A percentile compares a stretch with the other conserved stretches of the same genome.
Conservation (phyloP, 2,113 vertebrate species). For the Antechinus stuartii region DNA sequence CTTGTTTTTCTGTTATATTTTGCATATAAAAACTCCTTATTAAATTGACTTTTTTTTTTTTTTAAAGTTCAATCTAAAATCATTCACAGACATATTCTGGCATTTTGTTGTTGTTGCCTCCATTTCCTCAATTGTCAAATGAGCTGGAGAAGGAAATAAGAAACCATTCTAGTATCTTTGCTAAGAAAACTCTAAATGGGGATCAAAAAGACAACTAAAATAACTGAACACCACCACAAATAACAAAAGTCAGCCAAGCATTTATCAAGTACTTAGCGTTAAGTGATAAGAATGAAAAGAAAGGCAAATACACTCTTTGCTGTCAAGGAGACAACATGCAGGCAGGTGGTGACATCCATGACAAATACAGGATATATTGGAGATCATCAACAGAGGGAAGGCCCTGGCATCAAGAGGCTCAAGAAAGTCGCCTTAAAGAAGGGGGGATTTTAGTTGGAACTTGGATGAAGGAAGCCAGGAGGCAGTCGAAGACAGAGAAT, state of each 20-base stretch:
- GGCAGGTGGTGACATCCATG: neutral
- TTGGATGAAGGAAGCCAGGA: neutral
- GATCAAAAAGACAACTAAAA: neutral
- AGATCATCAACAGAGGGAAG: neutral
- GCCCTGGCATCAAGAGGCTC: neutral
- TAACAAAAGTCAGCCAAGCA: neutral
- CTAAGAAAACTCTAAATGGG: neutral
- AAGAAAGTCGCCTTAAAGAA: neutral
- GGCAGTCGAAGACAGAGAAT: neutral
- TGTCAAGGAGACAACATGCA: neutral
- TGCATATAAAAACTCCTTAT: neutral
- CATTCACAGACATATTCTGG: neutral
- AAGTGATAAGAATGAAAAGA: neutral
- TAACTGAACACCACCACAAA: neutral
- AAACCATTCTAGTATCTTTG: neutral
- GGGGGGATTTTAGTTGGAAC: neutral
- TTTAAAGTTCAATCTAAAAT: neutral
- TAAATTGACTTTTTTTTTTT: neutral
- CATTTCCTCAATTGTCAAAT: neutral
- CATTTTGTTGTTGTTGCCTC: neutral
- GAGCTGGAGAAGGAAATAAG: neutral
- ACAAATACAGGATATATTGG: neutral
- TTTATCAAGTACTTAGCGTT: neutral
- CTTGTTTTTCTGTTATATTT: neutral
- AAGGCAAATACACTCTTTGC: too few relatives aligned